Conservation (phyloP, 2,113 vertebrate genomes). For the Sebastes schlegelii region DNA sequence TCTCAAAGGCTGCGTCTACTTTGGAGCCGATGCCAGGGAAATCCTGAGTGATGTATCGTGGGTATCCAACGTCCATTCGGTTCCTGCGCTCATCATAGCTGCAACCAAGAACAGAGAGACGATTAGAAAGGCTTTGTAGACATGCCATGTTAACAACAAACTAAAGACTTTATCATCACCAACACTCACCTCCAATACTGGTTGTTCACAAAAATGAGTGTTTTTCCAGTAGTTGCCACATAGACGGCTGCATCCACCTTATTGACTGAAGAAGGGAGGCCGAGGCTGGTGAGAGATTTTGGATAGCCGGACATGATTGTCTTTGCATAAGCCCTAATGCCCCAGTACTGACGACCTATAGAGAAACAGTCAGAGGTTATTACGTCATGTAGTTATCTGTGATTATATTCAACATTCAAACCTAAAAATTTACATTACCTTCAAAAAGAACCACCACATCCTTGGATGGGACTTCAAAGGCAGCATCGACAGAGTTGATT, state of each 20-base stretch:
- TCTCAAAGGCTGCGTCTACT: conserved; percentile 82
- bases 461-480: conserved; percentile 65
- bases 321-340: conserved; percentile 56
- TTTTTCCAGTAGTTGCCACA: conserved; percentile 50
- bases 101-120: not conserved
- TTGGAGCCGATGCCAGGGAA: conserved; percentile 76
- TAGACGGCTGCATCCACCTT: conserved; percentile 81
- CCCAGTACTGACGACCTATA: conserved; percentile 78
- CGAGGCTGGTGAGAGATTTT: conserved; percentile 71
- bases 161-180: not conserved
- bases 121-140: not conserved
- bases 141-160: not conserved
- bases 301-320: conserved; percentile 71
- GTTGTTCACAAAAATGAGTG: conserved; percentile 74
- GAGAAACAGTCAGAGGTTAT: conserved; percentile 10
- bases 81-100: conserved; percentile 74
- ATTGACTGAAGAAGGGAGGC: conserved; percentile 73
- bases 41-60: conserved; percentile 61
- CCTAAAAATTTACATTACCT: conserved; percentile 54
- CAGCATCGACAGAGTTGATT: conserved; percentile 77
- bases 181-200: conserved; percentile 81
- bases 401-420: not conserved
- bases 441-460: conserved; percentile 72
- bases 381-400: not conserved
- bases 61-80: conserved; percentile 74